Evolutionary conservation across 2,888 invertebrate species (phyloP), one percentile per base, ranked within the genome.

Genomic region (Ormyrus rosae): DNA sequence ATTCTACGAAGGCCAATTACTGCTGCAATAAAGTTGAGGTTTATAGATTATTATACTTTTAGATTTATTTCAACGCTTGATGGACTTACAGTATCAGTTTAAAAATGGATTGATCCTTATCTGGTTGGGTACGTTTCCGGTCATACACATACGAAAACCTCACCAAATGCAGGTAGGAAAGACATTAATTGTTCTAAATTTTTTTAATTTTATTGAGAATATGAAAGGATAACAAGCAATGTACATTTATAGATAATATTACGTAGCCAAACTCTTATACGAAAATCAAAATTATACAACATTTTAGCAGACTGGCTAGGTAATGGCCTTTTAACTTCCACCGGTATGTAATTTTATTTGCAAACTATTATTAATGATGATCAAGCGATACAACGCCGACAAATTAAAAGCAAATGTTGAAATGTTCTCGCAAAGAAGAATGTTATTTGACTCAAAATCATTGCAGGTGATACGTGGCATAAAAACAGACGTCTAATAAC

Each of bases 151-250:
- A 13, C 83, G 73, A 4, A 84, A 84, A 63, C 86, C 88, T 5
- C 81, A 86, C 69, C 82, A 85, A 61, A 50, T 86, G 46, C 85
- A 87, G 84, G 88, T 87, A 83, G 10, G 11, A 11, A 53, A 11
- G 19, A 53, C 19, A 19, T 19, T 19, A 19, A 19, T 19, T 19
- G 19, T 19, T 19, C 2, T 2, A 19, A 19, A 1, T 19, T 19
- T 19, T 19, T 19, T 19, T 19, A 19, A 19, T 19, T 19, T 19
- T 19, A 1, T 2, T 19, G 19, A 19, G 1, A 19, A 19, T 19
- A 19, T 19, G 19, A 19, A 19, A 19, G 19, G 19, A 19, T 19
- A 19, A 19, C 19, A 19, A 19, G 19, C 19, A 19, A 19, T 1
- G 19, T 19, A 19, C 19, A 19, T 19, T 19, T 19, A 19, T 19